These are phyloP conservation scores for Andrena hattorfiana DNA, from an alignment of 2,888 invertebrate species.

Conservation along the genomic window DNA sequence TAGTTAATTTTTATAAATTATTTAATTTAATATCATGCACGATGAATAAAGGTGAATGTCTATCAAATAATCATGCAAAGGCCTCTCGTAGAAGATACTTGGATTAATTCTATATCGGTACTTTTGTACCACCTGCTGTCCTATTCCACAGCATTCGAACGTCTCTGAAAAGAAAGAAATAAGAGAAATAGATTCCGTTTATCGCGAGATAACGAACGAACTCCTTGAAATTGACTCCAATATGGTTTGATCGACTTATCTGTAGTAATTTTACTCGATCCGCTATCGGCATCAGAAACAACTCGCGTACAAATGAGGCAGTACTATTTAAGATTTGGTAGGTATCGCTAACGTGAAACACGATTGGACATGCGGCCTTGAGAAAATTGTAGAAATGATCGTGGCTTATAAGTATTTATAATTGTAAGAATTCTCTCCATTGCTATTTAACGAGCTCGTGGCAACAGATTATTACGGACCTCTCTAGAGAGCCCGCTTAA, in stretches of 20 bases:
- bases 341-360: slow-evolving; percentile 63
- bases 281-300: slow-evolving; percentile 21
- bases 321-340: slow-evolving; percentile 62
- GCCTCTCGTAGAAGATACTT: slow-evolving; percentile 49
- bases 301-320: slow-evolving; percentile 45
- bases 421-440: slow-evolving; percentile 72
- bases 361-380: slow-evolving; percentile 81
- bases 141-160: slow-evolving; percentile 13
- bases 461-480: slow-evolving; percentile 42
- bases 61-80: slow-evolving; percentile 58
- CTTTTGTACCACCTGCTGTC: slow-evolving; percentile 47
- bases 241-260: slow-evolving; percentile 35
- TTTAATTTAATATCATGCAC: slow-evolving; percentile 73
- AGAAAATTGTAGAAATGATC: slow-evolving; percentile 72
- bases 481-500: slow-evolving; percentile 80
- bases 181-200: slow-evolving; percentile 26
- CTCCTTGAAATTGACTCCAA: slow-evolving; percentile 9
- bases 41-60: slow-evolving; percentile 66
- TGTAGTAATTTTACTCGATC: slow-evolving; percentile 35
- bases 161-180: slow-evolving; percentile 8
- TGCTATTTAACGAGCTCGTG: slow-evolving; percentile 60
- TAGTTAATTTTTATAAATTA: slow-evolving; percentile 84
- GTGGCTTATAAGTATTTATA: slow-evolving; percentile 72
- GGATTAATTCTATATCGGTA: slow-evolving; percentile 45
- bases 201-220: slow-evolving; percentile 20